Conservation (phyloP, 2,797 vertebrate species). For the Gobio occitaniae region DNA sequence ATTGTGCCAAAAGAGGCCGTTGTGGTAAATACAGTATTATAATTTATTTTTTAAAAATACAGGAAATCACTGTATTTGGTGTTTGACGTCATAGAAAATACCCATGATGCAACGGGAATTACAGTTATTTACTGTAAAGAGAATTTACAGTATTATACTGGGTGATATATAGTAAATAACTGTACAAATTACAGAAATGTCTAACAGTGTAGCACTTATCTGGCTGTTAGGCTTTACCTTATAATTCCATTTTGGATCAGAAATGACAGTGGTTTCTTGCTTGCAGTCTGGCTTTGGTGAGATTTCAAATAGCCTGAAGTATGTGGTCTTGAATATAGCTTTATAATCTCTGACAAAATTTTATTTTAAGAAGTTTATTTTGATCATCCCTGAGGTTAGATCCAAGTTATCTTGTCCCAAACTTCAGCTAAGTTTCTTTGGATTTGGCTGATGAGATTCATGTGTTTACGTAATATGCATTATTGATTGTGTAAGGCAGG, state of each 20-base stretch:
- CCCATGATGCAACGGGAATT: too few relatives aligned
- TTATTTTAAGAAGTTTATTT: conserved; percentile 31
- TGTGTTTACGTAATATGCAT: neutral
- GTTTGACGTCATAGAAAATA: too few relatives aligned
- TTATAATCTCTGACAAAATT: conserved; percentile 42
- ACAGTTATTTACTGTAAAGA: too few relatives aligned
- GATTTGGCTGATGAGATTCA: neutral
- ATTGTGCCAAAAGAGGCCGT: too few relatives aligned
- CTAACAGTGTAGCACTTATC: conserved; percentile 40
- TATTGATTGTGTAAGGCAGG: neutral
- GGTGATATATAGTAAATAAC: too few relatives aligned
- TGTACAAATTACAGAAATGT: too few relatives aligned
- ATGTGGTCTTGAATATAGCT: neutral
- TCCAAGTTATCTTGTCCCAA: neutral
- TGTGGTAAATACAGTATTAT: too few relatives aligned
- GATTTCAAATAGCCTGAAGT: conserved; percentile 37
- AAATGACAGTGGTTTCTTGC: conserved; percentile 23
- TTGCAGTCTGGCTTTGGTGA: conserved; percentile 35
- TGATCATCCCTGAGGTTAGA: conserved; percentile 14
- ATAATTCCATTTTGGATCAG: conserved; percentile 30
- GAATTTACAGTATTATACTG: too few relatives aligned
- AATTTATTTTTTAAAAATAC: too few relatives aligned
- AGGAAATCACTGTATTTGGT: too few relatives aligned
- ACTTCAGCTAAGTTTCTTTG: neutral
- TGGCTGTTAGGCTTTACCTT: conserved; percentile 4